Conservation (phyloP, 2,888 invertebrate species). For the Euspilapteryx auroguttella region DNA sequence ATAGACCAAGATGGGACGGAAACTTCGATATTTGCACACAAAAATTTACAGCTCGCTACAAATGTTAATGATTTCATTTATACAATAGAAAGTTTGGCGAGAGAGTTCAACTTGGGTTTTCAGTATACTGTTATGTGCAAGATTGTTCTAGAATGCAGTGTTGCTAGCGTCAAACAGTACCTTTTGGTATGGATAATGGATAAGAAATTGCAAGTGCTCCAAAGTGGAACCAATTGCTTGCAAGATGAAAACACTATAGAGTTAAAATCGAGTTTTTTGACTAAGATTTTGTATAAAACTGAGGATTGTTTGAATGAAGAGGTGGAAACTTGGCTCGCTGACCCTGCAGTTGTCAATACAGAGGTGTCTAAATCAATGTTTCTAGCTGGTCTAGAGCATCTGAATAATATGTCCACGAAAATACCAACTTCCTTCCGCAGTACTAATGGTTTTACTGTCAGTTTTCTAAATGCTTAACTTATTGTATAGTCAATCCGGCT, state of each 20-base stretch:
- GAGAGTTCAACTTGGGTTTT: constrained; percentile 43
- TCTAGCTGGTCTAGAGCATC: constrained; percentile 47
- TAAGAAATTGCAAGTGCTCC: constrained; percentile 55
- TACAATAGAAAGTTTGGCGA: constrained; percentile 49
- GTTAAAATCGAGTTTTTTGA: constrained; percentile 44
- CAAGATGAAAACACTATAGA: constrained; percentile 29
- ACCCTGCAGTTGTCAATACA: constrained; percentile 47
- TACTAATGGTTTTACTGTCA: constrained; percentile 60
- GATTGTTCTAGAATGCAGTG: constrained; percentile 51
- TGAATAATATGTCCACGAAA: constrained; percentile 54
- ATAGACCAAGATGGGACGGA: constrained; percentile 23
- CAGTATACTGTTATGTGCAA: constrained; percentile 57
- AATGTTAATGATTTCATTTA: constrained; percentile 53
- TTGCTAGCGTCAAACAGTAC: constrained; percentile 42
- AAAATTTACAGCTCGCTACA: no score
- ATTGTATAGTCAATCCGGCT: no score
- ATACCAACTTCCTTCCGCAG: constrained; percentile 57
- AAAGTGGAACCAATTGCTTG: no score
- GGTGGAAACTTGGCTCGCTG: constrained; percentile 54
- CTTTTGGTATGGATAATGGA: constrained; percentile 66
- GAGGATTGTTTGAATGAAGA: constrained; percentile 36
- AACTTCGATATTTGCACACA: constrained; percentile 7
- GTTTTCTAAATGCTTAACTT: constrained; percentile 62
- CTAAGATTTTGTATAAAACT: constrained; percentile 61
- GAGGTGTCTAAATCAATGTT: constrained; percentile 65